Conservation (phyloP, 2,113 vertebrate genomes). For the Triplophysa dalaica region DNA sequence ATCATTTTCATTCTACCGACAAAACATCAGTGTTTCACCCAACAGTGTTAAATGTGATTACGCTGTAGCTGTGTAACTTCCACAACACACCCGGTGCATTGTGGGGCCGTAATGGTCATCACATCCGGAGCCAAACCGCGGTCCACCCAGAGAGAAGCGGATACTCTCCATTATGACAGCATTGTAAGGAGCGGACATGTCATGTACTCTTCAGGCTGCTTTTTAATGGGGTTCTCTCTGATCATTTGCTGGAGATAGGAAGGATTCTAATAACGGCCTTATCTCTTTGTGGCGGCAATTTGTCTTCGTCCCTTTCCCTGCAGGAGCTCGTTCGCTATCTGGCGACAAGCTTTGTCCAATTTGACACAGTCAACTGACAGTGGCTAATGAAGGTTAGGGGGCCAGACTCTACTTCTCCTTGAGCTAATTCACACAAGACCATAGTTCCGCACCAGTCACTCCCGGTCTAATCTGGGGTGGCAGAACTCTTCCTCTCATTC, state of each 20-base stretch:
- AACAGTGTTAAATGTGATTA: background rate
- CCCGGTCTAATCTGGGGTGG: constrained; percentile 16
- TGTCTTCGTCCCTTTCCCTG: constrained; percentile 51
- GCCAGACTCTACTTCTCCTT: constrained; percentile 44
- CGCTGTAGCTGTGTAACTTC: background rate
- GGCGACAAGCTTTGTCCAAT: constrained; percentile 51
- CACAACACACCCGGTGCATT: background rate
- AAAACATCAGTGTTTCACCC: background rate
- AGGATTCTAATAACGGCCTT: constrained; percentile 59
- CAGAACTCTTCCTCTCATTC: constrained; percentile 23
- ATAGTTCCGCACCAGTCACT: constrained; percentile 1
- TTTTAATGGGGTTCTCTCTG: constrained; percentile 46
- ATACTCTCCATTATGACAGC: background rate
- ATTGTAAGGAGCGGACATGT: constrained; percentile 9
- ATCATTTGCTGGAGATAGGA: constrained; percentile 53
- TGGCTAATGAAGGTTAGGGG: constrained; percentile 68
- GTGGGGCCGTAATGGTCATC: background rate
- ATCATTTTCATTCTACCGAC: background rate
- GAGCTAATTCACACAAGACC: constrained; percentile 46
- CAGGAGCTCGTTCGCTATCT: constrained; percentile 52
- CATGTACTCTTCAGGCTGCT: constrained; percentile 43
- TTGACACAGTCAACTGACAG: constrained; percentile 49
- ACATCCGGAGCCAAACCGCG: background rate
- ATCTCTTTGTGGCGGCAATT: constrained; percentile 60
- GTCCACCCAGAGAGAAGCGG: constrained; percentile 10